Evolutionary conservation across 2,888 invertebrate species (phyloP).

Genomic region (Agriopis aurantiaria): DNA sequence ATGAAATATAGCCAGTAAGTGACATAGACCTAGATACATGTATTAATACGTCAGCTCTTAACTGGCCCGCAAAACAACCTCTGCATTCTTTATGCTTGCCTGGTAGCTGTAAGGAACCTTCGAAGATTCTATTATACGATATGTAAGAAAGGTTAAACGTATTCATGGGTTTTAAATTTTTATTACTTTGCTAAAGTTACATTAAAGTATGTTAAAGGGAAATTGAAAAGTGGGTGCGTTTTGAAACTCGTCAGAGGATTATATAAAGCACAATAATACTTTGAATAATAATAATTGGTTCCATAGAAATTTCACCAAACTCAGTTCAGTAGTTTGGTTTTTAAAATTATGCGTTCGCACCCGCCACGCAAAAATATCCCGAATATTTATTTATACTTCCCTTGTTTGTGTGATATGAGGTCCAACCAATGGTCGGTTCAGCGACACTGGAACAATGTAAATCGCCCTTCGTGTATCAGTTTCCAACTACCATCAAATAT

Average conservation of each 20-base stretch:
- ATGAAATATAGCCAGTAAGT: too few species aligned
- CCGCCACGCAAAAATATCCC: too few species aligned
- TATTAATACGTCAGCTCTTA: too few species aligned
- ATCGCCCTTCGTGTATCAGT: conserved; percentile 23
- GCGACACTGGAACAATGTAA: not conserved
- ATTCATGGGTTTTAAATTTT: conserved; percentile 60
- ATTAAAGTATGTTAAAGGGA: conserved; percentile 2
- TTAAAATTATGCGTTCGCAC: too few species aligned
- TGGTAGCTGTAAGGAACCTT: conserved; percentile 59
- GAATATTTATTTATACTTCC: too few species aligned
- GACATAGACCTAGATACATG: too few species aligned
- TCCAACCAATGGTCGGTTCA: too few species aligned
- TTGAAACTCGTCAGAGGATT: not conserved
- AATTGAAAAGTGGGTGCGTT: conserved; percentile 5
- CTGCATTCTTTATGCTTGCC: conserved; percentile 67
- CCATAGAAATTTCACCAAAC: too few species aligned
- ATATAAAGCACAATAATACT: not conserved
- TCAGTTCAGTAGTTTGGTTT: too few species aligned
- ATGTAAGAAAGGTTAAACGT: conserved; percentile 53
- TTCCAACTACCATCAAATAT: conserved; percentile 63
- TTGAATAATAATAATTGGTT: too few species aligned
- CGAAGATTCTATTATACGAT: conserved; percentile 60
- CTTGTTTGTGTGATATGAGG: too few species aligned
- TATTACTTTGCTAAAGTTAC: conserved; percentile 41
- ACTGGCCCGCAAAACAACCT: conserved; percentile 22